Evolutionary conservation across 2,888 invertebrate species (phyloP).

Genomic region (Congeria kusceri): DNA sequence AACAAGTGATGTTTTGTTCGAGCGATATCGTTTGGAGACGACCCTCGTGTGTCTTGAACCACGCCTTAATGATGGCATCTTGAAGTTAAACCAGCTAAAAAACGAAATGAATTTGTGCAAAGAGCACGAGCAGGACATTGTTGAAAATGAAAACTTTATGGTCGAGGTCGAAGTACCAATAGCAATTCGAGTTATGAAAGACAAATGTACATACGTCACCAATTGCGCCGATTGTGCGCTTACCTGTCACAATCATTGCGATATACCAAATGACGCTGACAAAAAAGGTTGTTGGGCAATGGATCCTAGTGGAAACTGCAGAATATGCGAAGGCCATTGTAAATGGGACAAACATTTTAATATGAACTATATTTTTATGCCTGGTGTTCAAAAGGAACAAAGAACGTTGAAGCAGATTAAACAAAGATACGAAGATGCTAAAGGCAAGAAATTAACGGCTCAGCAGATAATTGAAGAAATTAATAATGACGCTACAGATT

Average conservation of each 20-base stretch:
- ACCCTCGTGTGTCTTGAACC: constrained; percentile 31
- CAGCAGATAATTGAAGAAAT: constrained; percentile 29
- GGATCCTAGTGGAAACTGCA: constrained; percentile 44
- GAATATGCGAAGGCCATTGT: constrained; percentile 31
- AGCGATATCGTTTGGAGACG: constrained; percentile 52
- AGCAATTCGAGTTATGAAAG: constrained; percentile 21
- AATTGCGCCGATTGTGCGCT: constrained; percentile 53
- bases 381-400: constrained; percentile 7
- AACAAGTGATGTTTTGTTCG: constrained; percentile 58
- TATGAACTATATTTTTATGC: constrained; percentile 40
- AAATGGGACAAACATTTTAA: constrained; percentile 49
- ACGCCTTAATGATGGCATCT: constrained; percentile 34
- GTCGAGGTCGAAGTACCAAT: constrained; percentile 49
- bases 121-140: constrained; percentile 33
- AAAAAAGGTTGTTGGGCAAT: constrained; percentile 43
- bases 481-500: constrained; percentile 21
- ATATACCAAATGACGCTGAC: constrained; percentile 27
- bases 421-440: constrained; percentile 36
- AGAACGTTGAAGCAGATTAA: constrained; percentile 36
- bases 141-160: constrained; percentile 46
- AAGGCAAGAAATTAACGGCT: constrained; percentile 9
- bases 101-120: constrained; percentile 33
- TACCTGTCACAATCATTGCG: constrained; percentile 51
- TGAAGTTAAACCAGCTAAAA: constrained; percentile 28
- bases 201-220: constrained; percentile 49